Evolutionary conservation across 2,113 vertebrate species (phyloP), one percentile per base, ranked within the genome.

Genomic region (Callaeas wilsoni): DNA sequence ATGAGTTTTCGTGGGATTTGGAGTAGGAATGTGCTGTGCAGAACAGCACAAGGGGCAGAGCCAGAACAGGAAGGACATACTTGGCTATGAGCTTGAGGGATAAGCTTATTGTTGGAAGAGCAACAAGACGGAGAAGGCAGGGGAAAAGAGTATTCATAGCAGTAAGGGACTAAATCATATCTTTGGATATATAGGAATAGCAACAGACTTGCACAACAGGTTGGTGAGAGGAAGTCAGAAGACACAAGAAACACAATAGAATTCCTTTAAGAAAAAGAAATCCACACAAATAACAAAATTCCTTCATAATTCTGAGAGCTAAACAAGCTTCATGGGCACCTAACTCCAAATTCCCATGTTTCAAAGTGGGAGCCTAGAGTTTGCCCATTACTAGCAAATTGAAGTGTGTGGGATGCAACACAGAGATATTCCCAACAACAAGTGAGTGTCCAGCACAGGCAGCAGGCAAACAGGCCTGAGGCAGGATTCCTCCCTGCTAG

Each of bases 371-470:
- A 73, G 13, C 14, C 16, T 26, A 25, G 25, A 9, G 14, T 77
- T 73, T n/a, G 7, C 30, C 23, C 16, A 11, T 25, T 56, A 10
- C 35, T 41, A 60, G 39, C 44, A 64, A 86, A 56, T 1, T 47
- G 30, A n/a, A 76, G 12, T 2, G 2, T 23, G 16, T 68, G 26
- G 22, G 23, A 6, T 2, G 3, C 15, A 79, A 52, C 9, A 26
- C 14, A 30, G 27, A 42, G 18, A 30, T 65, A 83, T 32, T 29
- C 27, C 27, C 33, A 69, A n/a, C 8, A 86, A 3, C 44, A 35
- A 4, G 4, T 0, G 2, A 33, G 18, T 30, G 39, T 50, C 63
- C 53, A 46, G 53, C 7, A 8, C 0, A 22, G 10, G 0, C 5
- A 44, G 21, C 35, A 80, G 23, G 29, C 18, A 18, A 70, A 49